Evolutionary conservation across 2,113 vertebrate genomes (phyloP).

Genomic region (Ancistrus triradiatus): DNA sequence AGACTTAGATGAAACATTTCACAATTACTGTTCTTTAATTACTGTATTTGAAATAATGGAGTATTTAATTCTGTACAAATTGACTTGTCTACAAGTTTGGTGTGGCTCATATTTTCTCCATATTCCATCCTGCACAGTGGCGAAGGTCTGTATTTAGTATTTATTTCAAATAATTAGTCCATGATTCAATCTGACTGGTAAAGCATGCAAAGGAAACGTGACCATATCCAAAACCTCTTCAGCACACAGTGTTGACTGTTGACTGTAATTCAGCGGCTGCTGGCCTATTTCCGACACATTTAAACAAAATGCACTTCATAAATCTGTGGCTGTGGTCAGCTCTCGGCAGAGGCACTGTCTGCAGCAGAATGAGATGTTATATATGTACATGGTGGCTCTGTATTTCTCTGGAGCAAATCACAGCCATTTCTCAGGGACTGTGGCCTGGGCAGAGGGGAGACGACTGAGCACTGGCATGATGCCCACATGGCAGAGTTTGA

Average conservation of each 20-base stretch:
- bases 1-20: neutral
- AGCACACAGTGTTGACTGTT: conserved; percentile 26
- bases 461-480: conserved; percentile 59
- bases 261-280: conserved; percentile 35
- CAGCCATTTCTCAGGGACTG: conserved; percentile 69
- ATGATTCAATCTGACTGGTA: conserved; percentile 1
- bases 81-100: neutral
- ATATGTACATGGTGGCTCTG: conserved; percentile 32
- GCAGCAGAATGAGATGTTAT: conserved; percentile 37
- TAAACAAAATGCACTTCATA: conserved; percentile 43
- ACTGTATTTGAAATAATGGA: conserved; percentile 11
- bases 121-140: neutral
- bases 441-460: conserved; percentile 64
- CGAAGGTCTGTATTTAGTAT: neutral
- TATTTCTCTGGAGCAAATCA: conserved; percentile 57
- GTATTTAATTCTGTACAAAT: neutral
- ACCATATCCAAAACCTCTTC: neutral
- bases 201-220: conserved; percentile 3
- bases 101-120: conserved; percentile 9
- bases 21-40: conserved; percentile 5
- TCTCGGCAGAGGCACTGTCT: conserved; percentile 28
- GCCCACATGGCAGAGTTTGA: conserved; percentile 56
- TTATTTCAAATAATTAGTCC: conserved; percentile 6
- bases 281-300: conserved; percentile 41
- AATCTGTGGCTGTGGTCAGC: conserved; percentile 38